These are phyloP conservation scores for Choreutis nemorana DNA, from an alignment of 2,888 invertebrate genomes.

Conservation along the genomic window DNA sequence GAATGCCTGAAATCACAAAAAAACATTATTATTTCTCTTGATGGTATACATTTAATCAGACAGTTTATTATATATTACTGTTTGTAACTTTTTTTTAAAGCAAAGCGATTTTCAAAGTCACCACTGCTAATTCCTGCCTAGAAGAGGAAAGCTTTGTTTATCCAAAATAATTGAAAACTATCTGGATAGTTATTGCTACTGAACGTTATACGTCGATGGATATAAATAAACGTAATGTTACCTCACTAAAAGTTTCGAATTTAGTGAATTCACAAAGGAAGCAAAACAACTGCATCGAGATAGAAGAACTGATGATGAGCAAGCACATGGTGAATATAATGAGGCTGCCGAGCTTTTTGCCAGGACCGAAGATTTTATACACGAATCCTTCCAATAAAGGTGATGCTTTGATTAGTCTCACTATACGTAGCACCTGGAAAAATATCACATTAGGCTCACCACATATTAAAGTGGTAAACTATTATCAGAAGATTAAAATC, in stretches of 20 bases:
- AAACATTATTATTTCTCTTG: neutral
- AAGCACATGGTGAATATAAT: constrained; percentile 99
- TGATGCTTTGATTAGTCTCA: constrained; percentile 96
- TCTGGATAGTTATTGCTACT: no score
- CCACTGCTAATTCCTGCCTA: no score
- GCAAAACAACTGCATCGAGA: constrained; percentile 99
- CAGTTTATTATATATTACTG: no score
- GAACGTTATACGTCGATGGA: no score
- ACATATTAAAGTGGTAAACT: no score
- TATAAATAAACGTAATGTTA: constrained; percentile 25
- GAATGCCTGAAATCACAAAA: constrained; percentile 78
- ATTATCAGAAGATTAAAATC: no score
- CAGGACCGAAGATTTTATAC: constrained; percentile 92
- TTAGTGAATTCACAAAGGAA: constrained; percentile 94
- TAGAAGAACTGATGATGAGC: constrained; percentile 96
- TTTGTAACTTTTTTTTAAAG: no score
- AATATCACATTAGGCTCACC: no score
- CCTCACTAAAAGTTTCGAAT: constrained; percentile 98
- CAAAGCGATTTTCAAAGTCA: no score
- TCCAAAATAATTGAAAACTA: no score
- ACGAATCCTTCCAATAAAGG: constrained; percentile 98
- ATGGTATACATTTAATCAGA: no score
- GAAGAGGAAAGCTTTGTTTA: no score
- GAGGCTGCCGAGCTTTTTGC: constrained; percentile 98
- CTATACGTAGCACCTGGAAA: constrained; percentile 87